Evolutionary conservation across 2,113 vertebrate species (phyloP).

Genomic region (Acanthisitta chloris): DNA sequence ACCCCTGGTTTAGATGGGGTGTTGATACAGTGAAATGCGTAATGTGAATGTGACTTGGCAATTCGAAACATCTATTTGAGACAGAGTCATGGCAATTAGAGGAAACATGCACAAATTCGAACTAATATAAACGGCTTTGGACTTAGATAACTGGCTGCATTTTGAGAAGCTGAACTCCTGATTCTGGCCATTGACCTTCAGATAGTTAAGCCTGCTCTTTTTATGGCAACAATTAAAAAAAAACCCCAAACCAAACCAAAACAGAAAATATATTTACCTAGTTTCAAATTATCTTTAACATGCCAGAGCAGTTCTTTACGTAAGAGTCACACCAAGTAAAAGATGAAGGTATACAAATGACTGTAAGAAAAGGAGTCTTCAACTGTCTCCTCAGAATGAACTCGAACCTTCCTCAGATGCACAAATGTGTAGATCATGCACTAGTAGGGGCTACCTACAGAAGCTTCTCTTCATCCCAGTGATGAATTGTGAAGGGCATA

Average conservation of each 20-base stretch:
- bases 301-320: not conserved
- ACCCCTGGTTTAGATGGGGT: not conserved
- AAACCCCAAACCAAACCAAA: not conserved
- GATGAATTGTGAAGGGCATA: not conserved
- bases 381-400: rapidly evolving
- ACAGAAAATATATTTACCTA: not conserved
- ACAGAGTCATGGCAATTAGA: not conserved
- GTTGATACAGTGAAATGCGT: not conserved
- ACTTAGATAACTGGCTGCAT: not conserved
- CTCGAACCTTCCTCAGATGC: not conserved
- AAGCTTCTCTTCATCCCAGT: not conserved
- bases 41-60: not conserved
- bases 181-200: not conserved
- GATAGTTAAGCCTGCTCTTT: not conserved
- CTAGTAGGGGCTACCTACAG: not conserved
- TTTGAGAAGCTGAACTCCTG: not conserved
- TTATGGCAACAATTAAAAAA: not conserved
- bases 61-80: not conserved
- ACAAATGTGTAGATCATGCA: not conserved
- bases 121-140: not conserved
- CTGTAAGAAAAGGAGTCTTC: not conserved
- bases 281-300: not conserved
- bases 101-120: not conserved
- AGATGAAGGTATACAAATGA: not conserved
- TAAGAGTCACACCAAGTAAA: not conserved